Evolutionary conservation across 2,797 vertebrate genomes (phyloP), one percentile per base, ranked within the genome.

Genomic region (Ciconia nigra): DNA sequence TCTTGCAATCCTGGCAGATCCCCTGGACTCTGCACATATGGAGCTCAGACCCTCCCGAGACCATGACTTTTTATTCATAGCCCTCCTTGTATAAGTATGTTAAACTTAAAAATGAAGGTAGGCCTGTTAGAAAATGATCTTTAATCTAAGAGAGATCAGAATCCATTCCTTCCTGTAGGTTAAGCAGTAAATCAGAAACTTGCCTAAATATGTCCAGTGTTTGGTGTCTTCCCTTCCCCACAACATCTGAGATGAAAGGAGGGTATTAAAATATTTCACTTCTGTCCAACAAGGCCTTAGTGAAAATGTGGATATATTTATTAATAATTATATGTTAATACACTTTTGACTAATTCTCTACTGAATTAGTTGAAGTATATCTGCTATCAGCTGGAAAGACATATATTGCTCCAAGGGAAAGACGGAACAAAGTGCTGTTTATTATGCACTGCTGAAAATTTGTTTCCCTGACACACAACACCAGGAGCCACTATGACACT

Each of bases 251-350:
- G 20, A 24, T 39, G 10, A 79, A 94, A 91, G 26, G 3, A 70
- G 20, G 7, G 1, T 42, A 46, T 61, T 82, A 90, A 96, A 95
- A 71, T 84, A 62, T 39, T 90, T 72, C 7, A 69, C 6, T 65
- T 33, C 19, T 63, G 10, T 21, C 10, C 69, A 88, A 63, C 14
- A 90, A 87, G 13, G 3, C 21, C 67, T 61, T 37, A 77, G 22
- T 17, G 29, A 42, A 58, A 70, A 54, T 5, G 2, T 49, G 13
- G 88, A 33, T 58, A 20, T 81, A 17, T 70, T 85, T 77, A 66
- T 78, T 83, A 94, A 77, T 59, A 87, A 90, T 39, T 42, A 41
- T 66, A 58, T 11, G 18, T 73, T 77, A 84, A 77, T 80, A 35
- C 24, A 79, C 8, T 59, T 54, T 44, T 47, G 31, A 9, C 7